Evolutionary conservation across 2,113 vertebrate species (phyloP), one percentile per base, ranked within the genome.

Genomic region (Oncorhynchus tshawytscha): DNA sequence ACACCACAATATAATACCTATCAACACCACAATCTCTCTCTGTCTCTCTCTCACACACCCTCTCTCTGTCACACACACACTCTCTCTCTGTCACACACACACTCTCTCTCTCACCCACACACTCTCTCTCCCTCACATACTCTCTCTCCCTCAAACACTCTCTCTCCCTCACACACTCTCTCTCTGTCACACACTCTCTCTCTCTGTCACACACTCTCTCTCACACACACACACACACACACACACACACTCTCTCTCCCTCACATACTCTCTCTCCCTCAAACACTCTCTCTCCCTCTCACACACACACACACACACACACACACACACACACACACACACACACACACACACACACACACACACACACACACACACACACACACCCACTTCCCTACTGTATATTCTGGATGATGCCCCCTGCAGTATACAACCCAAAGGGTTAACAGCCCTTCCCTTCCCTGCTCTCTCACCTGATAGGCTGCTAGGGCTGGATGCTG

Each of bases 371-470:
- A 31, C 66, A 67, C 20, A 49, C 34, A 25, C 34, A 15, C 68
- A 25, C 24, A 27, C 27, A 27, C 27, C 3, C 27, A 27, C 1
- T 25, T 16, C 59, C 5, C 31, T 18, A 9, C 39, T 22, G 39
- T 71, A 49, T n/a, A 18, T 48, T 24, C 12, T 71, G 66, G 16
- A 25, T 67, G 68, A 45, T 86, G 84, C 89, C 83, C 86, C 88
- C 88, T 85, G 85, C 88, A 81, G 80, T 15, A 51, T 80, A 84
- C 78, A 66, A 64, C 87, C 91, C 84, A 89, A 89, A 90, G 87
- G 82, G 75, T 83, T 71, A 57, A 77, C 39, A 18, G 65, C 84
- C 90, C 87, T 73, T 88, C 88, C 81, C 77, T 67, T 64, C 31
- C 78, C 74, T 79, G 72, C 79, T 54, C 76, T 73, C 31, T 5